Base-by-base conservation (phyloP, 2,113 vertebrate species). In the Melanerpes aurifrons region DNA sequence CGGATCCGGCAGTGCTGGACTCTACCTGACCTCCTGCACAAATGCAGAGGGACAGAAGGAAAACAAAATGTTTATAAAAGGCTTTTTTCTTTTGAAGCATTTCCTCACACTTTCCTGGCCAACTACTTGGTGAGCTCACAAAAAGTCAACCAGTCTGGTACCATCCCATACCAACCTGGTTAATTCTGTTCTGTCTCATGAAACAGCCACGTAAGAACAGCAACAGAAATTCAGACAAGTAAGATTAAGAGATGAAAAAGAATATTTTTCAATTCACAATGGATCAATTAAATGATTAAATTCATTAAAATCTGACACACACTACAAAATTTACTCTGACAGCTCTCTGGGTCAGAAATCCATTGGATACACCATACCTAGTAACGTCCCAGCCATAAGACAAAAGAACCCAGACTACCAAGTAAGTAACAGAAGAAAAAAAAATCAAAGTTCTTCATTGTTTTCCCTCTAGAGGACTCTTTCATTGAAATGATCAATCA, bases 1-100 rank as follows among this genome's bases (percentile, higher is more conserved):
- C 98, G 99, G 70, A 99, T 99, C 9, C 98, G 98, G 84, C 99
- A 99, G 97, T 99, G 99, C 97, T 99, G 99, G 77, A 99, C 99
- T 61, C 98, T 97, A 50, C 99, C 99, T 4, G 96, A 97, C 53
- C 99, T 98, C 99, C 99, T 99, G 90, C 4, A 43, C 50, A 83
- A 79, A 74, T 2, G 15, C 71, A 89, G 10, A 32, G 11, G 15
- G 2, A 3, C 2, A 37, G 6, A 63, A 86, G 28, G 47, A 48
- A 82, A 86, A 75, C 3, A 45, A 7, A 50, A 22, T 28, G 18
- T 57, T 94, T 67, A 22, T 40, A 63, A 80, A 7, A 63, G 26
- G 6, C 82, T 74, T 63, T 70, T 32, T 69, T 45, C 14, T 67
- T 88, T 47, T 3, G 1, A 86, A 78, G 21, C 2, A 1, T 72